Conservation (phyloP, 1,140 invertebrate species). For the Lepidurus packardi region DNA sequence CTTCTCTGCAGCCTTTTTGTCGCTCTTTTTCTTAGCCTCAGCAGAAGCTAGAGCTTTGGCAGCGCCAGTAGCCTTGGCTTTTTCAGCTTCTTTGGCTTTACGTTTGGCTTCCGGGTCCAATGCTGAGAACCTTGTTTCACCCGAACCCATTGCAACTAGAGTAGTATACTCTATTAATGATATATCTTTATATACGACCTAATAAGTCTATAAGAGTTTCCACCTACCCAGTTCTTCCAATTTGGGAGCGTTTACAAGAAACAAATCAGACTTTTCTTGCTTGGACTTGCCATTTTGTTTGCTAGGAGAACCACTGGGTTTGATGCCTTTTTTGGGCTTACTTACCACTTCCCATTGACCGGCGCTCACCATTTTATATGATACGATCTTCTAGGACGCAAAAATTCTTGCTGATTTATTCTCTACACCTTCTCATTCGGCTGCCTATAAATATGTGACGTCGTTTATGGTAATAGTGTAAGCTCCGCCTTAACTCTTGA, state of each 20-base stretch:
- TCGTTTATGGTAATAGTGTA: background rate
- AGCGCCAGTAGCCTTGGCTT: background rate
- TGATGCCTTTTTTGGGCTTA: background rate
- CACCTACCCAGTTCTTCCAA: background rate
- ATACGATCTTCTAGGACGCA: background rate
- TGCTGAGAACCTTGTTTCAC: slow-evolving; percentile 9
- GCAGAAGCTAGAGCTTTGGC: background rate
- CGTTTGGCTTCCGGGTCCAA: slow-evolving; percentile 19
- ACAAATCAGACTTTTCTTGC: background rate
- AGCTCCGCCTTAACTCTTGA: background rate
- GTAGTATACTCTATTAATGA: background rate
- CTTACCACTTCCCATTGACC: background rate
- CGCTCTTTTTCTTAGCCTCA: slow-evolving; percentile 21
- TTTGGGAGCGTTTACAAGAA: slow-evolving; percentile 3
- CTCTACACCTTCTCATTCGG: background rate
- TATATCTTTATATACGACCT: too few relatives aligned
- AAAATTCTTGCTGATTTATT: background rate
- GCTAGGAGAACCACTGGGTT: background rate
- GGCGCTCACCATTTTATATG: background rate
- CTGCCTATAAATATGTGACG: background rate
- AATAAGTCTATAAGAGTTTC: background rate
- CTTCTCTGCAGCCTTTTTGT: slow-evolving; percentile 23
- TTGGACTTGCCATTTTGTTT: background rate
- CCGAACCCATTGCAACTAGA: background rate
- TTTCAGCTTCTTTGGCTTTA: slow-evolving; percentile 27